Base-by-base conservation (phyloP, 2,797 vertebrate genomes). In the Nasua narica region DNA sequence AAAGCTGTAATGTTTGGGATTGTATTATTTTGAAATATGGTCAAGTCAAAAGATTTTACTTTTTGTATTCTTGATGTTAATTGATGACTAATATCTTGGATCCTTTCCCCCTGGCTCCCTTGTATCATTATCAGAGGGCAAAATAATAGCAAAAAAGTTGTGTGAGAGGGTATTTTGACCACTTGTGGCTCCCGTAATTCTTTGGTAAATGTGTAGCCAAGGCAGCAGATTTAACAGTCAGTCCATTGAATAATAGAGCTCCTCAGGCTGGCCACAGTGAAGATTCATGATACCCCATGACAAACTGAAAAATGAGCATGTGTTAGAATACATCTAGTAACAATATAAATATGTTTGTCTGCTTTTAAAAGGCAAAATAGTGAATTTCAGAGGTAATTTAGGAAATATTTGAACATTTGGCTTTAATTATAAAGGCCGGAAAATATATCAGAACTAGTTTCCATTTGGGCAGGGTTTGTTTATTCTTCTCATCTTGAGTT, bases 341-440 rank as follows among this genome's bases (percentile, higher is more conserved):
- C 11, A 69, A 32, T 54, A 5, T 67, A 72, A 92, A 62, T 62
- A 32, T 88, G 9, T 54, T 94, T 11, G 48, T 92, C 43, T 94
- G 35, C 52, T 74, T 93, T 95, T 83, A 43, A 58, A 85, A 89
- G 48, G 48, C 46, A 83, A 94, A 96, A 85, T 87, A 72, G 76
- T 77, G 46, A 23, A 89, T 92, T 94, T 96, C 67, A 84, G 76
- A 84, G 81, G 52, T 96, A 94, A 96, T 97, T 82, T 96, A 93
- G 89, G 70, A 89, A 87, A 56, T 69, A 95, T 15, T 89, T 40
- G 77, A 89, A 96, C 79, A 93, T 95, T 94, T 97, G 94, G 86
- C 83, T 96, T 92, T 96, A 96, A 93, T 97, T 96, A 95, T 76
- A 95, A 94, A 96, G 89, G 60, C 46, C 89, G 79, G 62, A 87